Evolutionary conservation across 1,140 invertebrate species (phyloP), one percentile per base, ranked within the genome.

Genomic region (Trichonephila clavata): DNA sequence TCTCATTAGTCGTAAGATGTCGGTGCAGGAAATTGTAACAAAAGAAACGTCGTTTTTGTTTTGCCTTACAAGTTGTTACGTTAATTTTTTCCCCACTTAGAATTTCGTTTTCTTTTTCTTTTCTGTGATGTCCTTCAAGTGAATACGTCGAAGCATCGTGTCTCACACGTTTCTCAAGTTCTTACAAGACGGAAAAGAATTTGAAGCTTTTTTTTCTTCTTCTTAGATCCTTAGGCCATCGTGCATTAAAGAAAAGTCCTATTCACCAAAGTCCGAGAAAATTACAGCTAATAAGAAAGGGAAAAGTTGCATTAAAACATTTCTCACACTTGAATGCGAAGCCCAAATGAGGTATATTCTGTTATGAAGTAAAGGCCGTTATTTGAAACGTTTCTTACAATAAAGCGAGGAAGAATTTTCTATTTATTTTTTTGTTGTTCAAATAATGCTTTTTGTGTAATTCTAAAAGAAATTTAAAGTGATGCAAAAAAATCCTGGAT

Each of bases 31-130:
- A 81, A 81, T 32, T 20, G 27, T 13, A 61, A 83, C 71, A 91
- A 91, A 91, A 83, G 89, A 83, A 91, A 39, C 27, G 71, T 43
- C 71, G 27, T 50, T 61, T 91, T 83, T 81, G 27, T 77, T 77
- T 77, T 77, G 68, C 68, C 27, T 39, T 77, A 77, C 50, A 39
- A 43, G 61, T 68, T 43, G 39, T 43, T 32, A 21, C 60, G 27
- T 63, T 59, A 50, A 27, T 59, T 84, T 61, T 61, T 21, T 63
- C 59, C 32, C 57, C n/a, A 57, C 57, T 86, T 59, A 60, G 59
- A 24, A 27, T 61, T 61, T 60, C 24, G 16, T 86, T 27, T 16
- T 86, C 61, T 86, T 60, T 61, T 6, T 16, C 60, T 24, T 86
- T 65, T 8, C 13, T 24, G n/a, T 61, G 43, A 50, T 59, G 84